These are phyloP conservation scores for Limnephilus marmoratus DNA, from an alignment of 2,888 invertebrate genomes.

Conservation along the genomic window DNA sequence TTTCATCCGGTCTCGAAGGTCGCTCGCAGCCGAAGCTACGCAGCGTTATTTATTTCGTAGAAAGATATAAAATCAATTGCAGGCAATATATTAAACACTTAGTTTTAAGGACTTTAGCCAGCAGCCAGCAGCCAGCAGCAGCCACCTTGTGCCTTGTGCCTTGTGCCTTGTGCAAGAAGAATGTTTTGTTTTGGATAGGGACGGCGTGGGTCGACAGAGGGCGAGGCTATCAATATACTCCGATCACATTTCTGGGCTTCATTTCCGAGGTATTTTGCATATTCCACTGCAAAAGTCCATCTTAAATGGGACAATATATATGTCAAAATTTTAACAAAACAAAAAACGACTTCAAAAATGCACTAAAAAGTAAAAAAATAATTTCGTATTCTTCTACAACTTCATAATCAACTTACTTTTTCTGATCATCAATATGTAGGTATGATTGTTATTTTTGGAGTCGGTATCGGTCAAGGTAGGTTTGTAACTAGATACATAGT, in stretches of 20 bases:
- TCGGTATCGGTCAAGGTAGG: too few relatives aligned
- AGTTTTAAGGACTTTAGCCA: not conserved
- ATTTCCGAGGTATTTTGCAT: constrained; percentile 62
- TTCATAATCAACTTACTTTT: too few relatives aligned
- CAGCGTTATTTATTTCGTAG: not conserved
- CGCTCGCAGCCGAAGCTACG: not conserved
- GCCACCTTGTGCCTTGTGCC: constrained; percentile 22
- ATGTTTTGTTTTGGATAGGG: constrained; percentile 30
- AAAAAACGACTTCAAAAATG: too few relatives aligned
- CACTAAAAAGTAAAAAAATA: too few relatives aligned
- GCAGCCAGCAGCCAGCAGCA: too few relatives aligned
- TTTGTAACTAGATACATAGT: too few relatives aligned
- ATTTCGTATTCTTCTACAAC: too few relatives aligned
- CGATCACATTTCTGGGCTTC: constrained; percentile 51
- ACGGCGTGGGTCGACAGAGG: constrained; percentile 53
- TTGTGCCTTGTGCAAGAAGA: constrained; percentile 7
- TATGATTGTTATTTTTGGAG: too few relatives aligned
- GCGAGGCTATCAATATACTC: constrained; percentile 55
- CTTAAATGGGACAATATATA: not conserved
- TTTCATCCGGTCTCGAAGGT: not conserved
- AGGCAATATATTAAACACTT: constrained; percentile 22
- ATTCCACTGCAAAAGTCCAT: constrained; percentile 44
- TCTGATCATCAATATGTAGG: too few relatives aligned
- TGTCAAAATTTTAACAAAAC: too few relatives aligned
- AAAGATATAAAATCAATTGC: not conserved